Percentiles rank a stretch among this genome's conserved stretches.
These are phyloP conservation scores for Catharus bicknelli DNA, from an alignment of 2,113 vertebrate species.

Conservation along the genomic window DNA sequence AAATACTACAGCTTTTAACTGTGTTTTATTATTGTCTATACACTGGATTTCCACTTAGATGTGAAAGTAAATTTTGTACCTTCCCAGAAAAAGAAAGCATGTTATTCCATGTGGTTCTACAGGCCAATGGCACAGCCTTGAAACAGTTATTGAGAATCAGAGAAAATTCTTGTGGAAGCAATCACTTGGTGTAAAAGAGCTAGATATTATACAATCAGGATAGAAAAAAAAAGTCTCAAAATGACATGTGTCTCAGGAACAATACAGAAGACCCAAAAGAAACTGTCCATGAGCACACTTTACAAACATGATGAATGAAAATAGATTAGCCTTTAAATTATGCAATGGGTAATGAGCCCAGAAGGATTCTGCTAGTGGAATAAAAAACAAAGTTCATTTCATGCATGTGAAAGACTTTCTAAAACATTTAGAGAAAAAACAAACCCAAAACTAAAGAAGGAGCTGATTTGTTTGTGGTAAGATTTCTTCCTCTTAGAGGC, in stretches of 20 bases:
- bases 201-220: not conserved
- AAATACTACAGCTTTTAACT: not conserved
- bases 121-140: not conserved
- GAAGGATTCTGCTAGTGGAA: not conserved
- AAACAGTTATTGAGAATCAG: not conserved
- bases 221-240: not conserved
- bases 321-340: not conserved
- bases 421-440: not conserved
- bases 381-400: not conserved
- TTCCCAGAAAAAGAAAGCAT: not conserved
- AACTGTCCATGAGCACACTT: not conserved
- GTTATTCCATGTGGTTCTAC: not conserved
- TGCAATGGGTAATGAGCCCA: not conserved
- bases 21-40: not conserved
- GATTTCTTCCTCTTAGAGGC: not conserved
- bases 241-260: not conserved
- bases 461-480: not conserved
- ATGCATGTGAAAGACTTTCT: not conserved
- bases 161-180: not conserved
- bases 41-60: not conserved
- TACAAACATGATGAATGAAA: not conserved
- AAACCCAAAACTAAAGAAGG: not conserved
- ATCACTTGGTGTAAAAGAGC: not conserved
- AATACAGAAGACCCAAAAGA: not conserved
- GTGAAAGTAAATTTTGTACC: not conserved